Percentiles rank a stretch among this genome's conserved stretches.
phyloP scores from a whole-genome alignment of 2,797 vertebrate genomes.

The Leptodactylus fallax region DNA sequence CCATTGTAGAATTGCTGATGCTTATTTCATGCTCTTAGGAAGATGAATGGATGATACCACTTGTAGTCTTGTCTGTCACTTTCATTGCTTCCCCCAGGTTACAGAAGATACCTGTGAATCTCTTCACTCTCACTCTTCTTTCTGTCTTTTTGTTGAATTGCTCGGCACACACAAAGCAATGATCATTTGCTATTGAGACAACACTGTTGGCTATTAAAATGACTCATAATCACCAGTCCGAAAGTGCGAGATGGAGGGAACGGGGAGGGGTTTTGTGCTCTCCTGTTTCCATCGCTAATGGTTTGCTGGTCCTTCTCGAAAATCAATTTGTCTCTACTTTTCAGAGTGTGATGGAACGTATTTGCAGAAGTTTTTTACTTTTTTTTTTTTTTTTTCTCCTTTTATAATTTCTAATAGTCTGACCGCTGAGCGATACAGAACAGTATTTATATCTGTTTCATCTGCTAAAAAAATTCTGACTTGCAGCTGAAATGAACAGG shows the following conservation, averaged over 20 bases:
- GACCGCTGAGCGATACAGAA: not conserved
- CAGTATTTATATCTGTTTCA: not conserved
- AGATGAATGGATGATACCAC: constrained; percentile 55
- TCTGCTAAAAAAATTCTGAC: too few relatives aligned
- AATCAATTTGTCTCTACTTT: constrained; percentile 19
- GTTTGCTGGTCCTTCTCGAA: not conserved
- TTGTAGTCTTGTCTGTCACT: constrained; percentile 59
- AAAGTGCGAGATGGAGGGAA: constrained; percentile 22
- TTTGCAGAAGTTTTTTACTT: not conserved
- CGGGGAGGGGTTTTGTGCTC: constrained; percentile 20
- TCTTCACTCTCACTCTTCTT: constrained; percentile 55
- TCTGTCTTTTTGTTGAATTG: constrained; percentile 61
- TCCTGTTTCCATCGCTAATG: constrained; percentile 16
- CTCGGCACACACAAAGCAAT: constrained; percentile 60
- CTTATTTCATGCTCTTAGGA: constrained; percentile 44
- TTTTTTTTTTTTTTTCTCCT: not conserved
- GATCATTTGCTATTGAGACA: constrained; percentile 63
- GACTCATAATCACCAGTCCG: constrained; percentile 59
- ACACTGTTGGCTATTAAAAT: constrained; percentile 57
- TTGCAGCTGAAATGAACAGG: not conserved
- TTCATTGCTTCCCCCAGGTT: constrained; percentile 62
- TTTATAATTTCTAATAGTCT: not conserved
- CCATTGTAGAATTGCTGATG: constrained; percentile 28
- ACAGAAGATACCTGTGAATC: constrained; percentile 58
- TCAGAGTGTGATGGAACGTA: not conserved